A percentile compares a stretch with the other conserved stretches of the same genome.
These are phyloP conservation scores for Gephyroberyx darwinii DNA, from an alignment of 2,797 vertebrate genomes.

Conservation along the genomic window DNA sequence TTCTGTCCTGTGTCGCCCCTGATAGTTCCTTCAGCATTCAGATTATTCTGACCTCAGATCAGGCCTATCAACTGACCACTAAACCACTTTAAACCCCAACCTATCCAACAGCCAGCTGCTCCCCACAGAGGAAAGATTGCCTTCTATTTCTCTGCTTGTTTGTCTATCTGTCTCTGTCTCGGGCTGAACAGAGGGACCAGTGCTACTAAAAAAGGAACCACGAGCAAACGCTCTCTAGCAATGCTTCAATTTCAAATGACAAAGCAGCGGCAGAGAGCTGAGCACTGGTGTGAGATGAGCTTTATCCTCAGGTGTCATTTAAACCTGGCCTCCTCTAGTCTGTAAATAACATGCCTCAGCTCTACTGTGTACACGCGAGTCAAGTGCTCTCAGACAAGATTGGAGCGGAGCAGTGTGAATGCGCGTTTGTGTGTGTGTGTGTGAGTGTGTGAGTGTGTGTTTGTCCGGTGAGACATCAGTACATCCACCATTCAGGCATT, in stretches of 20 bases:
- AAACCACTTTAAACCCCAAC: constrained; percentile 67
- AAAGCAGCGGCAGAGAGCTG: constrained; percentile 61
- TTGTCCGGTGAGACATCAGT: constrained; percentile 36
- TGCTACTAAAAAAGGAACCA: constrained; percentile 46
- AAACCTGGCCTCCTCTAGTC: constrained; percentile 48
- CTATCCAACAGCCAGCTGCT: constrained; percentile 69
- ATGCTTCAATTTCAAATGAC: constrained; percentile 68
- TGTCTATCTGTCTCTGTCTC: constrained; percentile 57
- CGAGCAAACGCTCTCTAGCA: constrained; percentile 52
- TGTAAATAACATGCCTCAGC: constrained; percentile 64
- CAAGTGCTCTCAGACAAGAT: constrained; percentile 56
- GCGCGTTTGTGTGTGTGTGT: constrained; percentile 10
- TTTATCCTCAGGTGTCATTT: constrained; percentile 72
- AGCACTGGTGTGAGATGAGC: constrained; percentile 67
- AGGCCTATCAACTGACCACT: constrained; percentile 71
- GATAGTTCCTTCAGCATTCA: constrained; percentile 85
- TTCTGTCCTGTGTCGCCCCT: constrained; percentile 89
- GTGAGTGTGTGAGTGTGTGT: constrained; percentile 27
- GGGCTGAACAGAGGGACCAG: constrained; percentile 38
- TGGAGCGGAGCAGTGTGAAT: constrained; percentile 38
- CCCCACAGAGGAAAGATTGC: constrained; percentile 60
- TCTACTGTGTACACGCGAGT: constrained; percentile 56
- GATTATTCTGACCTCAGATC: constrained; percentile 79
- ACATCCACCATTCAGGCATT: constrained; percentile 25
- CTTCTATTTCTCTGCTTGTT: constrained; percentile 59